Conservation (phyloP, 2,888 invertebrate species). For the Allophyes oxyacanthae region DNA sequence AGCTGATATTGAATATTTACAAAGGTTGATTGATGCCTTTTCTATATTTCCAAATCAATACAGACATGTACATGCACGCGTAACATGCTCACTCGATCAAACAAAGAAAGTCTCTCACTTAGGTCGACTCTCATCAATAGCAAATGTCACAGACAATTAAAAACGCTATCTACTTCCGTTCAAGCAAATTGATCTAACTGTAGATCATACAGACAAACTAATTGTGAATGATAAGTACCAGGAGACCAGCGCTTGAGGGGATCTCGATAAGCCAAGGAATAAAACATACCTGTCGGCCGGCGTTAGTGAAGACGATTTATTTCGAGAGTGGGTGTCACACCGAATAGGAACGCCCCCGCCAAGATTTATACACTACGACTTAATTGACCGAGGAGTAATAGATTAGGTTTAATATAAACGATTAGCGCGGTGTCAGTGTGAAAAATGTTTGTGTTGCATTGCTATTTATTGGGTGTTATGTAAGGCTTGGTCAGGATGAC, state of each 20-base stretch:
- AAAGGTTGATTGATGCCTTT: too few relatives aligned
- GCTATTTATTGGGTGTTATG: constrained; percentile 7
- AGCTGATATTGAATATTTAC: too few relatives aligned
- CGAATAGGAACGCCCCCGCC: constrained; percentile 47
- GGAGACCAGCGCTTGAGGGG: constrained; percentile 38
- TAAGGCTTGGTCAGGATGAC: too few relatives aligned
- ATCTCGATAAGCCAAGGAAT: constrained; percentile 48
- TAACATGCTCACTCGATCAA: neutral
- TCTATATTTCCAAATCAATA: too few relatives aligned
- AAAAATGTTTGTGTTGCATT: constrained; percentile 29
- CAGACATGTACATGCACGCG: neutral
- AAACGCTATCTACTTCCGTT: constrained; percentile 34
- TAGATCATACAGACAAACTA: constrained; percentile 29
- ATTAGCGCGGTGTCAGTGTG: constrained; percentile 36
- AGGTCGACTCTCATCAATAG: neutral
- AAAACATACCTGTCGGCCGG: constrained; percentile 46
- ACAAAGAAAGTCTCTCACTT: neutral
- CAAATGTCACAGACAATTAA: constrained; percentile 25
- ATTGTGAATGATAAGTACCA: constrained; percentile 48
- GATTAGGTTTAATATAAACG: constrained; percentile 38
- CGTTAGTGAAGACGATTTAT: constrained; percentile 52
- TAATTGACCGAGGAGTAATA: constrained; percentile 51
- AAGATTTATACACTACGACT: constrained; percentile 53
- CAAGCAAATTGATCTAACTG: constrained; percentile 22
- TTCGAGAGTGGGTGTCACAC: constrained; percentile 54